A percentile compares a stretch with the other conserved stretches of the same genome.
These are phyloP conservation scores for Carlito syrichta DNA, from an alignment of 2,113 vertebrate genomes.

Conservation along the genomic window DNA sequence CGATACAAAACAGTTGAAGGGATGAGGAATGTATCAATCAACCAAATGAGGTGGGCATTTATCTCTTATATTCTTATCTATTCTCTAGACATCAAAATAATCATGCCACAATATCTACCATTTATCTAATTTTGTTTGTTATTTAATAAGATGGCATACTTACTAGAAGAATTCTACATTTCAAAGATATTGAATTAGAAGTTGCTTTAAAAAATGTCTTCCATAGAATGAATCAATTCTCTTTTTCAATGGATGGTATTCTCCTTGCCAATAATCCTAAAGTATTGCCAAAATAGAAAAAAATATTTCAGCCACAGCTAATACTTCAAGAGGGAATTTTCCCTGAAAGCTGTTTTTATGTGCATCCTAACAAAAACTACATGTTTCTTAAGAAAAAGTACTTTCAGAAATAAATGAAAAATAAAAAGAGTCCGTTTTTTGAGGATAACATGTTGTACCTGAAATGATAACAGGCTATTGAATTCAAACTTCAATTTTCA, in stretches of 20 bases:
- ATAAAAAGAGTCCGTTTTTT: background rate
- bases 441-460: background rate
- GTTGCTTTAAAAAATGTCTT: conserved; percentile 5
- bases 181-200: conserved; percentile 17
- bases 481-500: conserved; percentile 7
- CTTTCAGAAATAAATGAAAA: background rate
- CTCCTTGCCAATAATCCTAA: conserved; percentile 48
- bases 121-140: background rate
- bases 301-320: conserved; percentile 19
- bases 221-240: background rate
- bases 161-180: conserved; percentile 39
- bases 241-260: background rate
- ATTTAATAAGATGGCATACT: conserved; percentile 53
- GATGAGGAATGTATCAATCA: background rate
- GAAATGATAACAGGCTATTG: background rate
- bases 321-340: conserved; percentile 29
- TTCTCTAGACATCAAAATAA: conserved; percentile 45
- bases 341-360: background rate
- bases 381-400: background rate
- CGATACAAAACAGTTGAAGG: background rate
- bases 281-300: background rate
- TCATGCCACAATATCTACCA: conserved; percentile 16
- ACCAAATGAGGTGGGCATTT: background rate
- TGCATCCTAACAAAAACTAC: conserved; percentile 10
- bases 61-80: background rate